Percentiles rank a stretch among this genome's conserved stretches.
These are phyloP conservation scores for Rhimphoctona megacephalus DNA, from an alignment of 2,888 invertebrate genomes.

Conservation along the genomic window DNA sequence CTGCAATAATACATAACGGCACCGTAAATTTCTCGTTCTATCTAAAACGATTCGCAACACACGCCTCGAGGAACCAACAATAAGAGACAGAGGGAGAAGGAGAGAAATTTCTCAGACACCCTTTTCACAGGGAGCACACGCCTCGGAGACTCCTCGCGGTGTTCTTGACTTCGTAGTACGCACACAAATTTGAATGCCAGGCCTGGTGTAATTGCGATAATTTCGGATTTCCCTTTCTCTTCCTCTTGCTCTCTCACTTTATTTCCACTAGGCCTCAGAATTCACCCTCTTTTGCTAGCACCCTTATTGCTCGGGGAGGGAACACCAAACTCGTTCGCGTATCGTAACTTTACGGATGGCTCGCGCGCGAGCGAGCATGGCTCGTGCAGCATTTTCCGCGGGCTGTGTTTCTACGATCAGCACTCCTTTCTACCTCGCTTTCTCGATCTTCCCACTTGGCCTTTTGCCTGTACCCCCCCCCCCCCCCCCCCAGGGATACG, in stretches of 20 bases:
- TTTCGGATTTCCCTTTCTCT: constrained; percentile 71
- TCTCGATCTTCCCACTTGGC: constrained; percentile 47
- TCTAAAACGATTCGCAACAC: constrained; percentile 63
- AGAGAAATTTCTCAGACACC: constrained; percentile 50
- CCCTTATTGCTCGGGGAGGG: constrained; percentile 71
- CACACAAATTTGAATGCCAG: constrained; percentile 70
- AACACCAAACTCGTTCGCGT: constrained; percentile 76
- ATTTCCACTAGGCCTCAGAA: constrained; percentile 15
- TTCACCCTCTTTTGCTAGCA: constrained; percentile 47
- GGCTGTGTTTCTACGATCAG: constrained; percentile 54
- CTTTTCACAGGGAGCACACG: constrained; percentile 31
- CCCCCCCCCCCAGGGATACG: constrained; percentile 36
- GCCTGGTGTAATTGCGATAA: constrained; percentile 76
- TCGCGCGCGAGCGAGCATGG: constrained; percentile 52
- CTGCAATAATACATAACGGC: constrained; percentile 57
- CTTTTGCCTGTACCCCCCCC: constrained; percentile 15
- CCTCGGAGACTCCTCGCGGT: constrained; percentile 45
- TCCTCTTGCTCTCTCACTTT: constrained; percentile 26
- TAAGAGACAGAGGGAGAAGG: constrained; percentile 7
- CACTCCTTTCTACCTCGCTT: constrained; percentile 50
- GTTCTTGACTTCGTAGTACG: constrained; percentile 42
- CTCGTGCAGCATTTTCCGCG: constrained; percentile 58
- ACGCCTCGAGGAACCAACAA: constrained; percentile 13
- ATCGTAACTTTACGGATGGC: constrained; percentile 77
- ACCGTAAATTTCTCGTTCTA: constrained; percentile 57